Evolutionary conservation across 1,140 invertebrate genomes (phyloP), one percentile per base, ranked within the genome.

Genomic region (Bombus waltoni): DNA sequence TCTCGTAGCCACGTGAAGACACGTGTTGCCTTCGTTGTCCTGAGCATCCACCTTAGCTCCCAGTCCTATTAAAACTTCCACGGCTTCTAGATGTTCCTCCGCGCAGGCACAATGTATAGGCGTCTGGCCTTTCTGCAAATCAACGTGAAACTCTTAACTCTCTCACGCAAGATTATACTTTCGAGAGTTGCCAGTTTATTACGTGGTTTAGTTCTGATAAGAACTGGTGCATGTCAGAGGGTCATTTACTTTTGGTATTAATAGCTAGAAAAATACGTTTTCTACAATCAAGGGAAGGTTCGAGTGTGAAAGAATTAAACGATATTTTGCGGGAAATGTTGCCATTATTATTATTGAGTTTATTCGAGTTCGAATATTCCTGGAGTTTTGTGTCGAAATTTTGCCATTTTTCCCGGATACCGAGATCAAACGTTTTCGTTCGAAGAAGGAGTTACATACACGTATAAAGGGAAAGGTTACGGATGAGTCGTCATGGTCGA

Each of bases 1-100:
- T 88, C 97, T 96, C 28, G 98, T 97, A 28, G 98, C 97, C 35
- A 97, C 95, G 93, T 98, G 98, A 25, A 99, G 95, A 0, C 98
- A 97, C 0, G 97, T 97, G 89, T 98, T 97, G 28, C 97, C 97
- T 59, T 97, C 97, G 77, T 96, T 95, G 95, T 98, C 98, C 93
- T 96, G 95, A 3, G 96, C 95, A 79, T 96, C 96, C 81, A 96
- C 94, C 70, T 96, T 94, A 2, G 96, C 96, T 15, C 96, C 96
- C 57, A 97, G 95, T 22, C 95, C 91, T 92, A 97, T 94, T 80
- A 98, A 95, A 89, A 96, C 95, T 86, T 97, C 96, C 38, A 97
- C 97, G 1, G 97, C 97, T 47, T 97, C 96, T 42, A 96, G 95
- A 90, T 97, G 97, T 15, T 97, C 98, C 53, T 96, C 95, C 89